Conservation (phyloP, 2,113 vertebrate species). For the Struthio camelus region DNA sequence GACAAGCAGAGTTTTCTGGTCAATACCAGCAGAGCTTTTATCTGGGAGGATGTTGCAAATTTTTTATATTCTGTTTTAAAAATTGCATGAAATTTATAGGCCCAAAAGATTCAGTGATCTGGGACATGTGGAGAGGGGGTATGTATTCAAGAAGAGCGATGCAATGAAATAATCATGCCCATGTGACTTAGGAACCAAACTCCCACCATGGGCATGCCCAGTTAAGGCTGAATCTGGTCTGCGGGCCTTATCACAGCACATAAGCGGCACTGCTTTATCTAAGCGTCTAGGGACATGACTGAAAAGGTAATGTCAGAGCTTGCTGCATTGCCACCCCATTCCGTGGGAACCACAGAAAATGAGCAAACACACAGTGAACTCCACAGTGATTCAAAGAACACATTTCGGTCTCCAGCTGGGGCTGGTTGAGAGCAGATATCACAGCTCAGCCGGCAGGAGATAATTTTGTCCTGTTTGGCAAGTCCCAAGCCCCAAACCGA, state of each 20-base stretch:
- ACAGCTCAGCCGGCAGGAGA: not conserved
- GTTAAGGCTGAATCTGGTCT: not conserved
- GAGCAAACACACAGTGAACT: not conserved
- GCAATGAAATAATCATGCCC: not conserved
- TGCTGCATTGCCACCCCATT: not conserved
- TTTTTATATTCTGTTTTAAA: not conserved
- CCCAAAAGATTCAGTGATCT: not conserved
- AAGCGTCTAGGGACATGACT: not conserved
- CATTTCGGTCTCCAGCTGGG: not conserved
- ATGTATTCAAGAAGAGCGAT: not conserved
- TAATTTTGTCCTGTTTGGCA: slow-evolving; percentile 39
- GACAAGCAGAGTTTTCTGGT: not conserved
- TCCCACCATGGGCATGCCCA: not conserved
- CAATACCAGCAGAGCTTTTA: not conserved
- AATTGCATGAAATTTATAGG: not conserved
- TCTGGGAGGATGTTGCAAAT: not conserved
- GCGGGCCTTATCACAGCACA: not conserved
- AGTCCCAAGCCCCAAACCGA: slow-evolving; percentile 33
- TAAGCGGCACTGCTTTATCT: not conserved
- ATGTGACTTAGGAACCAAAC: not conserved
- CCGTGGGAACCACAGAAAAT: not conserved
- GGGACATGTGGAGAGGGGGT: not conserved
- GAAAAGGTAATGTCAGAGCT: not conserved
- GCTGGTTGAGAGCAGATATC: slow-evolving; percentile 16
- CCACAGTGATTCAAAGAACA: not conserved